phyloP scores from a whole-genome alignment of 2,113 vertebrate species.

The Pampusana beccarii region DNA sequence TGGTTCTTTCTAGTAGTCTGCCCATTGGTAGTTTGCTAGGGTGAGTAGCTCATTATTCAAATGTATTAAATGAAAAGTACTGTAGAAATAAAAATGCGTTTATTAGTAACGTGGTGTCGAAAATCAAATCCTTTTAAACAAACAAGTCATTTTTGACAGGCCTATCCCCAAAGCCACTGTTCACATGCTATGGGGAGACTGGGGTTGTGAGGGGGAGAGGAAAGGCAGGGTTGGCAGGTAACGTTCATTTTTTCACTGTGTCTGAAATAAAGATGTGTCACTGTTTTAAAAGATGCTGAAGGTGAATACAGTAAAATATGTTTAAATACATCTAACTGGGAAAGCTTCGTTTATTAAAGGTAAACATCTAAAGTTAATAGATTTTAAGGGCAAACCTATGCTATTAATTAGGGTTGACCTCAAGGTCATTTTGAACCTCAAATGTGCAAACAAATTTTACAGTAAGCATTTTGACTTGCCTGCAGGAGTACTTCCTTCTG shows the following conservation, averaged over 20 bases:
- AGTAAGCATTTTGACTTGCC: not conserved
- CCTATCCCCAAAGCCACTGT: not conserved
- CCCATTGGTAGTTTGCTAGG: not conserved
- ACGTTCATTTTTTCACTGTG: not conserved
- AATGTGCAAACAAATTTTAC: not conserved
- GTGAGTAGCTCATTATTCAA: conserved; percentile 24
- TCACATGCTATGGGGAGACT: not conserved
- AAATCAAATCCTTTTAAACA: conserved; percentile 7
- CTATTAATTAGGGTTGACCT: not conserved
- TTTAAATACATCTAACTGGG: not conserved
- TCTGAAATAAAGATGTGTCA: not conserved
- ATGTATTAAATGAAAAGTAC: not conserved
- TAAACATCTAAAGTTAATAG: not conserved
- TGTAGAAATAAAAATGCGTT: not conserved
- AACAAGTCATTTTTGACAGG: not conserved
- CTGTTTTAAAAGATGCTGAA: not conserved
- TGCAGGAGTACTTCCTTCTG: not conserved
- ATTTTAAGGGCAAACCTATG: not conserved
- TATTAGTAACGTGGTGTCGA: not conserved
- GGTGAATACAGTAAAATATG: not conserved
- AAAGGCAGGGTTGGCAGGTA: not conserved
- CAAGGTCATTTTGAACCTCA: not conserved
- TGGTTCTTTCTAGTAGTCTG: conserved; percentile 51
- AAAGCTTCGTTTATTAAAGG: not conserved
- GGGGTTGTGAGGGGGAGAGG: not conserved